Percentiles rank a stretch among this genome's conserved stretches.
phyloP scores from a whole-genome alignment of 2,888 invertebrate species.

The Oligia latruncula region DNA sequence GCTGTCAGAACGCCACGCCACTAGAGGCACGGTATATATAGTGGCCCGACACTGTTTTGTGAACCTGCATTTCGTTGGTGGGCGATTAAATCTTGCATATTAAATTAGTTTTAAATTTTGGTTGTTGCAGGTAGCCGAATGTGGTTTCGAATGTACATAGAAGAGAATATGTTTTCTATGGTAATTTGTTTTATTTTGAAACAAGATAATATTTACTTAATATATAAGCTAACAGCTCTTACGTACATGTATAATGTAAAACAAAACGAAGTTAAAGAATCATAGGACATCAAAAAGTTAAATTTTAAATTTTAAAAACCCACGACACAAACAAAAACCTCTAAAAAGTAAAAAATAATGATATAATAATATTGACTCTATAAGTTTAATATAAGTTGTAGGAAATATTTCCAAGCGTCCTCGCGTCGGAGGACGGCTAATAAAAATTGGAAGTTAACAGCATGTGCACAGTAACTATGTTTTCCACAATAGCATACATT shows the following conservation, averaged over 20 bases:
- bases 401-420: no score
- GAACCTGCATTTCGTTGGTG: constrained; percentile 41
- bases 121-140: constrained; percentile 19
- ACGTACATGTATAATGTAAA: neutral
- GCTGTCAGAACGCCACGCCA: constrained; percentile 44
- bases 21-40: constrained; percentile 29
- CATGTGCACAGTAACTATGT: no score
- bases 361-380: no score
- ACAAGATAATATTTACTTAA: neutral
- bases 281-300: neutral
- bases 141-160: neutral
- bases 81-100: constrained; percentile 48
- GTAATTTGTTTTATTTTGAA: neutral
- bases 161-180: neutral
- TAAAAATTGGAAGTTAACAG: no score
- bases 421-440: no score
- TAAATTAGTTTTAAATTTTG: constrained; percentile 26
- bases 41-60: constrained; percentile 22
- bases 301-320: no score
- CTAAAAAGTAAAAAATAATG: no score
- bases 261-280: neutral
- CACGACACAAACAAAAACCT: no score
- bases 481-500: no score
- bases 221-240: neutral
- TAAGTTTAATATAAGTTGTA: no score